These are phyloP conservation scores for Nothoprocta pentlandii DNA, from an alignment of 2,113 vertebrate genomes.

Conservation along the genomic window DNA sequence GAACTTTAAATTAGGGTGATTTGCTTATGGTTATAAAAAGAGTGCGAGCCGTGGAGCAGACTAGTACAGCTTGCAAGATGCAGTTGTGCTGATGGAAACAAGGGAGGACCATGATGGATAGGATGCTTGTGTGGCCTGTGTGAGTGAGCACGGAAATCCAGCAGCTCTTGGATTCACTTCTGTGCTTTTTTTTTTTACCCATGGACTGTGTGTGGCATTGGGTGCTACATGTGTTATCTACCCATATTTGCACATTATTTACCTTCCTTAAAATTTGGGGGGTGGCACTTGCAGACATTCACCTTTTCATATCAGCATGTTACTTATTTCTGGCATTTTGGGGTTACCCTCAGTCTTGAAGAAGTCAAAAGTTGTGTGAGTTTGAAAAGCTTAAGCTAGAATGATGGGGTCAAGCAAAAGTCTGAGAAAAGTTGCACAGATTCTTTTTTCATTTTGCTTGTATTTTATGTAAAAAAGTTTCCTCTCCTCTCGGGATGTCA, in stretches of 20 bases:
- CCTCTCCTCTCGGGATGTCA: background rate
- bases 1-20: background rate
- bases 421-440: background rate
- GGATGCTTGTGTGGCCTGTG: background rate
- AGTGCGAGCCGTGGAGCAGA: background rate
- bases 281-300: background rate
- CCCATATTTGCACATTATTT: background rate
- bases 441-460: background rate
- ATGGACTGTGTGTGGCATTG: accelerated
- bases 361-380: background rate
- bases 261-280: background rate
- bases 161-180: background rate
- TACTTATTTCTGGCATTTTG: background rate
- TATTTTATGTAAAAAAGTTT: background rate
- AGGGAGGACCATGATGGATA: no score
- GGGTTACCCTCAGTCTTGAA: background rate
- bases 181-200: background rate
- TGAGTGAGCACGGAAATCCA: background rate
- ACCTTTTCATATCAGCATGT: background rate
- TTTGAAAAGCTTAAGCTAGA: background rate
- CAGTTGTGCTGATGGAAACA: background rate
- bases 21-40: background rate
- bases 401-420: background rate
- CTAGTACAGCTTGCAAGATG: background rate
- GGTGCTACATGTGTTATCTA: no score